Evolutionary conservation across 2,888 invertebrate species (phyloP).

Genomic region (Nemotelus nigrinus): DNA sequence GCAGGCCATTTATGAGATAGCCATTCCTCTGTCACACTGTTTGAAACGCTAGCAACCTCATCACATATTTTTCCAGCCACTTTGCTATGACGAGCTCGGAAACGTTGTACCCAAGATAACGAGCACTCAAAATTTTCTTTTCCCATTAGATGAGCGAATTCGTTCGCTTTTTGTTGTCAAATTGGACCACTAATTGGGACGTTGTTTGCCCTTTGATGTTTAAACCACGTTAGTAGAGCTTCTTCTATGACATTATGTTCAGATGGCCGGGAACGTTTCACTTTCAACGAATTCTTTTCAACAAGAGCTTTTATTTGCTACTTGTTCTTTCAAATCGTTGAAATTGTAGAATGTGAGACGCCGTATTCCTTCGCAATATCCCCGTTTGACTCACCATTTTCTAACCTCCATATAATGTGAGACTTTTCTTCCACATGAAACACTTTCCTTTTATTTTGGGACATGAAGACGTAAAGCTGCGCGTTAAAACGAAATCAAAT

Average conservation of each 20-base stretch:
- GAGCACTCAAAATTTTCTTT: slow-evolving; percentile 38
- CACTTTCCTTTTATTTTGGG: too few species aligned
- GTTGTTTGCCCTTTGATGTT: slow-evolving; percentile 39
- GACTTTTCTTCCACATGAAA: neutral
- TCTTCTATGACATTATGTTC: slow-evolving; percentile 24
- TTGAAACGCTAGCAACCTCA: slow-evolving; percentile 54
- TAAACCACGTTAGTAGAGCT: slow-evolving; percentile 34
- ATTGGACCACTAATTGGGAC: slow-evolving; percentile 43
- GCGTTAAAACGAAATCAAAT: too few species aligned
- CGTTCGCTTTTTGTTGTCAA: slow-evolving; percentile 43
- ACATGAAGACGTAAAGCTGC: too few species aligned
- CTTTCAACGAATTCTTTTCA: neutral
- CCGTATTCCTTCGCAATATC: neutral
- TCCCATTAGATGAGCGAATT: slow-evolving; percentile 25
- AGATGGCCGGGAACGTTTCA: slow-evolving; percentile 6
- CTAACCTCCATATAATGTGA: neutral
- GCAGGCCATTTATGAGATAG: slow-evolving; percentile 52
- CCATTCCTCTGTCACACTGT: slow-evolving; percentile 53
- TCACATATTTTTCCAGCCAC: slow-evolving; percentile 55
- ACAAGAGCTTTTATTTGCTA: neutral
- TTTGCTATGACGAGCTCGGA: slow-evolving; percentile 51
- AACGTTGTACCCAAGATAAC: slow-evolving; percentile 46
- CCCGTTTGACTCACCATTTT: neutral
- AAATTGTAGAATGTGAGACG: neutral
- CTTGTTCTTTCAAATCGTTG: neutral